Conservation (phyloP, 2,888 invertebrate species). For the Drosophila incognita region DNA sequence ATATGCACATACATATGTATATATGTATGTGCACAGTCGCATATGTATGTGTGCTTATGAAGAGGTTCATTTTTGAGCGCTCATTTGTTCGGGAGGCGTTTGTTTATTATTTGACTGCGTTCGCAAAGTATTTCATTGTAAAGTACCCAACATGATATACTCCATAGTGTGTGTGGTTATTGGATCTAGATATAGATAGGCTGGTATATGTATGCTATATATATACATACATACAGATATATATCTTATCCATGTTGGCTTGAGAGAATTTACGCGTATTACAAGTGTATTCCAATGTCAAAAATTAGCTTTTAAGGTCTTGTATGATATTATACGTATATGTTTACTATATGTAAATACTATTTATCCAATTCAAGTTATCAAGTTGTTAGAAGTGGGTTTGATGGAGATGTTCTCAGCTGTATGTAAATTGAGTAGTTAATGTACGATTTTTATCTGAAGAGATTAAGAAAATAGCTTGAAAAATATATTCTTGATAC, state of each 20-base stretch:
- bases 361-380: background rate
- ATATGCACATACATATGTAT: background rate
- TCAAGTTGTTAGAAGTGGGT: background rate
- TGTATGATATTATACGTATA: background rate
- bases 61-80: background rate
- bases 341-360: background rate
- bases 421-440: background rate
- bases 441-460: background rate
- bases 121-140: background rate
- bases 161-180: background rate
- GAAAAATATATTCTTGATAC: background rate
- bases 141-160: background rate
- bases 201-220: background rate
- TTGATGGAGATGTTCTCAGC: background rate
- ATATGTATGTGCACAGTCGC: too few species aligned
- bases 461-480: background rate
- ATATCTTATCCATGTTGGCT: background rate
- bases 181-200: background rate
- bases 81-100: conserved; percentile 5
- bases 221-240: too few species aligned
- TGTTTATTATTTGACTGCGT: conserved; percentile 7
- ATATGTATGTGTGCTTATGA: background rate
- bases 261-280: background rate
- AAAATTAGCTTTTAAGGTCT: background rate
- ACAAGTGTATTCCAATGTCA: background rate